Evolutionary conservation across 2,888 invertebrate genomes (phyloP).

Genomic region (Dynastes tityus): DNA sequence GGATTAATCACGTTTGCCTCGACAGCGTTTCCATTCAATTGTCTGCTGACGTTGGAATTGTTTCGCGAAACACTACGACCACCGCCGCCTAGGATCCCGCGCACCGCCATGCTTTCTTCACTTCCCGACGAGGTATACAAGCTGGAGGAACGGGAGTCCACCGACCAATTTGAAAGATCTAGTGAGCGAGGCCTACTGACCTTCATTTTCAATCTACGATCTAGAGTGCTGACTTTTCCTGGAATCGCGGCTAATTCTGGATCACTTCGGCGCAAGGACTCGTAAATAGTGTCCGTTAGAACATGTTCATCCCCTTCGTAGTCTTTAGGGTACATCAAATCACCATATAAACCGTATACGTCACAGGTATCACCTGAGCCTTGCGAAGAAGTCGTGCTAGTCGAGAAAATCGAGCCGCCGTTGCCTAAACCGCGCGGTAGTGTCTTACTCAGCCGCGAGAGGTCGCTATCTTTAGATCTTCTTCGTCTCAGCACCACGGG

Average conservation of each 20-base stretch:
- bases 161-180: conserved; percentile 91
- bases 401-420: conserved; percentile 73
- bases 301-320: conserved; percentile 86
- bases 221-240: conserved; percentile 86
- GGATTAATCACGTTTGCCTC: conserved; percentile 57
- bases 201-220: conserved; percentile 86
- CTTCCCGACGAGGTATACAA: conserved; percentile 89
- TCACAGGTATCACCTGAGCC: conserved; percentile 82
- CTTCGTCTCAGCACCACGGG: conserved; percentile 77
- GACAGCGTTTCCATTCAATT: conserved; percentile 65
- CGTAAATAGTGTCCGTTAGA: conserved; percentile 81
- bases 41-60: conserved; percentile 83
- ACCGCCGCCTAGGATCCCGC: conserved; percentile 66
- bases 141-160: conserved; percentile 87
- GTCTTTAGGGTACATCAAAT: conserved; percentile 91
- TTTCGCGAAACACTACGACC: conserved; percentile 81
- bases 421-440: conserved; percentile 82
- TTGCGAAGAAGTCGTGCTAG: conserved; percentile 74
- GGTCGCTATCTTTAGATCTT: conserved; percentile 74
- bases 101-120: conserved; percentile 85
- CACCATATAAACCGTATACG: conserved; percentile 91
- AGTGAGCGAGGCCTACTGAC: conserved; percentile 86
- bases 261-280: conserved; percentile 85
- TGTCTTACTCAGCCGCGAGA: conserved; percentile 83
- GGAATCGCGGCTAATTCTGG: conserved; percentile 89